Percentiles rank a stretch among this genome's conserved stretches.
phyloP scores from a whole-genome alignment of 2,113 vertebrate genomes.

The Lamprologus tigripictilis region DNA sequence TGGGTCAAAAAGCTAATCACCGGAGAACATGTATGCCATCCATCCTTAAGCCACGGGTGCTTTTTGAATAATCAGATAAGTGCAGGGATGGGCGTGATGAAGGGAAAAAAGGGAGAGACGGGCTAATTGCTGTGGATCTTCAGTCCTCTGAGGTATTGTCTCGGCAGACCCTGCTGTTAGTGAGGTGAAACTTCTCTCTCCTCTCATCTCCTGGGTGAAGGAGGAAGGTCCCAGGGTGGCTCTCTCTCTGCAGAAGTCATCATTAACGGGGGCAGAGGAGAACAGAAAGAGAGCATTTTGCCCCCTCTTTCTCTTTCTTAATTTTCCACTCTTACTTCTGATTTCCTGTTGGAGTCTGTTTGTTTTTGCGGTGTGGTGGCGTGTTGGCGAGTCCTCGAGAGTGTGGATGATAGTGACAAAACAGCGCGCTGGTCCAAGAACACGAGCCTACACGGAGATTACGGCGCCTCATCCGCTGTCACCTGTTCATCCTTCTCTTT shows the following conservation, averaged over 20 bases:
- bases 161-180: neutral
- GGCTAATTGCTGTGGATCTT: slow-evolving; percentile 34
- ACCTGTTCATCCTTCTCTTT: neutral
- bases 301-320: neutral
- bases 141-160: slow-evolving; percentile 14
- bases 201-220: neutral
- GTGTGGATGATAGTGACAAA: neutral
- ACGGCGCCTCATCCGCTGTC: neutral
- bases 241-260: slow-evolving; percentile 11
- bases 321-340: neutral
- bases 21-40: neutral
- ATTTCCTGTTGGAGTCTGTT: neutral
- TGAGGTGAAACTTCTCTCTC: slow-evolving; percentile 21
- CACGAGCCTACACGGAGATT: neutral
- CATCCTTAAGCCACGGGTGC: neutral
- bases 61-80: slow-evolving; percentile 4
- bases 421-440: neutral
- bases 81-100: neutral
- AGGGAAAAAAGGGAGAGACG: neutral
- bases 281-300: neutral
- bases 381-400: neutral
- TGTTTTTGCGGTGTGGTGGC: neutral
- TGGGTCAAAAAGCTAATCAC: neutral
- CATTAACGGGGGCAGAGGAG: slow-evolving; percentile 15
- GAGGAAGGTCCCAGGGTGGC: neutral